Percentiles rank a stretch among this genome's conserved stretches.
Evolutionary conservation across 2,888 invertebrate genomes (phyloP).

Genomic region (Boloria selene): DNA sequence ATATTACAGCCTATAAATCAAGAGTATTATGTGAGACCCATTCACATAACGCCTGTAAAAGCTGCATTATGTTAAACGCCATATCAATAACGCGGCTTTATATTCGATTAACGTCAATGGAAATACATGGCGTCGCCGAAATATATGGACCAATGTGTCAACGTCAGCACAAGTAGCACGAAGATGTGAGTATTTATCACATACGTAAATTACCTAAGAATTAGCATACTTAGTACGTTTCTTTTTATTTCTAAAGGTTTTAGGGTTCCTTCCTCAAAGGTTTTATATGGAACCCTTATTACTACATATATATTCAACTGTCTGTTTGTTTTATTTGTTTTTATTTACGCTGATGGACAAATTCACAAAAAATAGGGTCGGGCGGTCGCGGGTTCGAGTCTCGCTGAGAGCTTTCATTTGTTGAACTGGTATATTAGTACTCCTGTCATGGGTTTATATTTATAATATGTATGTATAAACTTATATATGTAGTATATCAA

Average conservation of each 20-base stretch:
- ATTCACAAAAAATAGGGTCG: no score
- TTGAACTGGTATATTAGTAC: no score
- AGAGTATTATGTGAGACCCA: slow-evolving; percentile 29
- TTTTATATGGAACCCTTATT: no score
- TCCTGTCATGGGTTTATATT: no score
- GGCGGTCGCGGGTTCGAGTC: no score
- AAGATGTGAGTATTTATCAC: slow-evolving; percentile 50
- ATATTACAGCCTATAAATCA: slow-evolving; percentile 32
- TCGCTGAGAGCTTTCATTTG: no score
- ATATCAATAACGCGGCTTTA: slow-evolving; percentile 53
- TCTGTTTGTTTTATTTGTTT: no score
- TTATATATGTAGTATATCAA: no score
- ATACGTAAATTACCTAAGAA: slow-evolving; percentile 12
- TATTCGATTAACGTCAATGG: slow-evolving; percentile 63
- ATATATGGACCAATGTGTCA: slow-evolving; percentile 59
- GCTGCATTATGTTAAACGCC: slow-evolving; percentile 38
- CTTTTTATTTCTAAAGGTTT: slow-evolving; percentile 1
- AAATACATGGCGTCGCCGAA: slow-evolving; percentile 54
- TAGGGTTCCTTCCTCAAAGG: no score
- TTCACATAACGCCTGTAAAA: slow-evolving; percentile 31
- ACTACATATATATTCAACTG: no score
- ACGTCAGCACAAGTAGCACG: slow-evolving; percentile 56
- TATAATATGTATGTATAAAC: no score
- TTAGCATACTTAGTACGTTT: slow-evolving; percentile 8
- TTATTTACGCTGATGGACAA: no score